phyloP scores from a whole-genome alignment of 2,888 invertebrate species.

The Ophion ventricosus region DNA sequence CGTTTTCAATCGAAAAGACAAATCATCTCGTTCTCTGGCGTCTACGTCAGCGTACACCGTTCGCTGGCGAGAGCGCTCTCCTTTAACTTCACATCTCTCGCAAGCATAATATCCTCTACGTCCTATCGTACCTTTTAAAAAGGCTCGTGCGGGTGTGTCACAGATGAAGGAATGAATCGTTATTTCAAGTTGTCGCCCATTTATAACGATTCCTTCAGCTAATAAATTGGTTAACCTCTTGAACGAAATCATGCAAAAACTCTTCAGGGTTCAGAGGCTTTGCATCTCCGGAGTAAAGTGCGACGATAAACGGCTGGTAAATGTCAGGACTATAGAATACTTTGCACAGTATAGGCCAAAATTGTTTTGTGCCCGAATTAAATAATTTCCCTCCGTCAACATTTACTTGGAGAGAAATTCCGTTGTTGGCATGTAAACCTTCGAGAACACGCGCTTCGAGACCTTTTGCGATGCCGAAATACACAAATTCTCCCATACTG shows the following conservation, averaged over 20 bases:
- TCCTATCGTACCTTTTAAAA: constrained; percentile 15
- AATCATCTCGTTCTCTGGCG: constrained; percentile 33
- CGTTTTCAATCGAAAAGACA: constrained; percentile 41
- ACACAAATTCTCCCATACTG: constrained; percentile 59
- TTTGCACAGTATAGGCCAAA: constrained; percentile 66
- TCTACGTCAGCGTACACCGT: constrained; percentile 20
- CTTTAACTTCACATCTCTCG: constrained; percentile 28
- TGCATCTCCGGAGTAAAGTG: constrained; percentile 46
- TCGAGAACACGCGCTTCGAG: constrained; percentile 50
- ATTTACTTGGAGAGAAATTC: constrained; percentile 56
- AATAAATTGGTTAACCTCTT: constrained; percentile 32
- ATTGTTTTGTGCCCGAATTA: constrained; percentile 56
- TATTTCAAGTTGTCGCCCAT: constrained; percentile 2
- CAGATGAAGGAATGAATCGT: constrained; percentile 26
- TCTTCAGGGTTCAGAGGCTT: constrained; percentile 42
- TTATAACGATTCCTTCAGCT: constrained; percentile 18
- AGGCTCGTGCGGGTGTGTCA: constrained; percentile 33
- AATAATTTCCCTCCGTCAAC: constrained; percentile 59
- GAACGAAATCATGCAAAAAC: constrained; percentile 38
- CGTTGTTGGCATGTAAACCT: not conserved
- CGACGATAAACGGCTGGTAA: constrained; percentile 60
- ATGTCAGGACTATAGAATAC: constrained; percentile 55
- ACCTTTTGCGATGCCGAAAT: constrained; percentile 61
- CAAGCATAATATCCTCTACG: constrained; percentile 35
- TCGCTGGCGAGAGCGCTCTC: constrained; percentile 29